These are phyloP conservation scores for Ranitomeya variabilis DNA, from an alignment of 2,113 vertebrate species.

Conservation along the genomic window DNA sequence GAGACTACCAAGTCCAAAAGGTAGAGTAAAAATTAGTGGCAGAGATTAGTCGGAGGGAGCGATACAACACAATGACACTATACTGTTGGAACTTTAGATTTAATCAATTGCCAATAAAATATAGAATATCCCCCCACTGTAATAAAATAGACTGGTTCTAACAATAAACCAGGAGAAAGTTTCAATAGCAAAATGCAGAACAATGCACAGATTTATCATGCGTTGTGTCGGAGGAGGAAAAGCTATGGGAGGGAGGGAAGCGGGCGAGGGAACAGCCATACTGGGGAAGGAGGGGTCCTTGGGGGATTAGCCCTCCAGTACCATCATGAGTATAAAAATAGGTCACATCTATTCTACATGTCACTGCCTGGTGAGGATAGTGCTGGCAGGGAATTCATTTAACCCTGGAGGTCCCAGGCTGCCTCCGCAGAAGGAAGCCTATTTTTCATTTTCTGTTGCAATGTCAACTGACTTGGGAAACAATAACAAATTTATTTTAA, in stretches of 20 bases:
- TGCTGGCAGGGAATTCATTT: slow-evolving; percentile 53
- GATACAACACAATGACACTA: not conserved
- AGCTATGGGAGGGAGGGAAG: slow-evolving; percentile 46
- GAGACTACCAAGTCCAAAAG: not conserved
- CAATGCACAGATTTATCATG: slow-evolving; percentile 46
- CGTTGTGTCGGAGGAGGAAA: slow-evolving; percentile 50
- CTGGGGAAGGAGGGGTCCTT: slow-evolving; percentile 48
- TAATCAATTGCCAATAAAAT: not conserved
- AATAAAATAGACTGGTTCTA: not conserved
- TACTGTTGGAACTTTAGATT: not conserved
- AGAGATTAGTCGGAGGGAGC: not conserved
- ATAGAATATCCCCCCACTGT: too few species aligned
- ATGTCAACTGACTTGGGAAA: not conserved
- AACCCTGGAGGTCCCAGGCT: slow-evolving; percentile 54
- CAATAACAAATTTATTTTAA: not conserved
- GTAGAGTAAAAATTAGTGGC: not conserved
- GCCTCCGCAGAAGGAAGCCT: slow-evolving; percentile 16
- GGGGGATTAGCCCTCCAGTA: slow-evolving; percentile 59
- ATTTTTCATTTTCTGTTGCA: slow-evolving; percentile 23
- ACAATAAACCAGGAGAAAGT: slow-evolving; percentile 7
- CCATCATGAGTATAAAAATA: slow-evolving; percentile 60
- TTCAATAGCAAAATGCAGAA: slow-evolving; percentile 50
- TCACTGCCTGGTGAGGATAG: slow-evolving; percentile 56
- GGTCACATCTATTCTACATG: slow-evolving; percentile 59
- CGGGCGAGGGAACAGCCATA: slow-evolving; percentile 54